Conservation (phyloP, 2,888 invertebrate species). For the Polyommatus icarus region DNA sequence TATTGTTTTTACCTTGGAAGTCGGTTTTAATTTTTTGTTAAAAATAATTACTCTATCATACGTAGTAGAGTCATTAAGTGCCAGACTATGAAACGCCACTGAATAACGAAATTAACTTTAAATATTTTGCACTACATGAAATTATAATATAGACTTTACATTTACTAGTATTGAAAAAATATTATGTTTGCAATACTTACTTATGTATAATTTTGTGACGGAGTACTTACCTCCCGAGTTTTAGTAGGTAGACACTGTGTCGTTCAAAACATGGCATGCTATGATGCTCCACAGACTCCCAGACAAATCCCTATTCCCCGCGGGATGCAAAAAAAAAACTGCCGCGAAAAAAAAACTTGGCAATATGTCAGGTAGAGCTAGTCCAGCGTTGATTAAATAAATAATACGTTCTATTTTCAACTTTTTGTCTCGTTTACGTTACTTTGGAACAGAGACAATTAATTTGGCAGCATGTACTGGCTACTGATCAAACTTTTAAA, state of each 20-base stretch:
- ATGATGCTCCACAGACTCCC: not conserved
- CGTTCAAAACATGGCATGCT: too few species aligned
- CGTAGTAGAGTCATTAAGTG: not conserved
- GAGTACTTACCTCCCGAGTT: too few species aligned
- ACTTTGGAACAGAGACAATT: slow-evolving; percentile 27
- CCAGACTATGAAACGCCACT: not conserved
- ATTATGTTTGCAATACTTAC: too few species aligned
- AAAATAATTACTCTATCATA: not conserved
- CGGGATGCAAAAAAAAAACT: not conserved
- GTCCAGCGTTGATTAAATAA: not conserved
- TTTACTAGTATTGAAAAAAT: not conserved
- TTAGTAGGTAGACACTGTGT: too few species aligned
- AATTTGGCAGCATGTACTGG: slow-evolving; percentile 35
- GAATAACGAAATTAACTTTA: not conserved
- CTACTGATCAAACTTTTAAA: slow-evolving; percentile 37
- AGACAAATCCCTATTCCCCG: not conserved
- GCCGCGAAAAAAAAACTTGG: not conserved
- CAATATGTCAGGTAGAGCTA: not conserved
- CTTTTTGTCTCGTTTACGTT: not conserved
- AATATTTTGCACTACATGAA: not conserved
- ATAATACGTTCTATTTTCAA: slow-evolving; percentile 8
- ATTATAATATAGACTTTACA: too few species aligned
- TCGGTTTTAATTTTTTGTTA: too few species aligned
- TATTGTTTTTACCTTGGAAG: too few species aligned
- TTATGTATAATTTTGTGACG: too few species aligned